phyloP scores from a whole-genome alignment of 2,113 vertebrate genomes.

The Spea multiplicata region DNA sequence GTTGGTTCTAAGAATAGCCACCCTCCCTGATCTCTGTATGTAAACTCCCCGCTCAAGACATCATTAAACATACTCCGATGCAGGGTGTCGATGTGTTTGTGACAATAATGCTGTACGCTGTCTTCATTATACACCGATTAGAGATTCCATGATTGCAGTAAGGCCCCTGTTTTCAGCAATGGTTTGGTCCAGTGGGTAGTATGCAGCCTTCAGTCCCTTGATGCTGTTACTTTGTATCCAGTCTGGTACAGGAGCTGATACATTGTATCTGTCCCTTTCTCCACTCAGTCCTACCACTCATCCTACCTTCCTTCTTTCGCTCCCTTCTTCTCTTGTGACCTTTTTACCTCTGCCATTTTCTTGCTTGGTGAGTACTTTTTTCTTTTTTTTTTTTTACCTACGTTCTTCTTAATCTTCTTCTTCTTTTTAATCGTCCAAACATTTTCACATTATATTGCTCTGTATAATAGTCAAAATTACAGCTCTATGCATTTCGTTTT shows the following conservation, averaged over 20 bases:
- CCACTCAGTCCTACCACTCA: conserved; percentile 19
- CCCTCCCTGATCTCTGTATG: neutral
- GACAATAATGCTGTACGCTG: neutral
- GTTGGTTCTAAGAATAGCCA: neutral
- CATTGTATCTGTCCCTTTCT: conserved; percentile 40
- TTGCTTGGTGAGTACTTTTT: conserved; percentile 48
- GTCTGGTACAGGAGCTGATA: conserved; percentile 39
- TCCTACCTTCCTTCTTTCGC: conserved; percentile 29
- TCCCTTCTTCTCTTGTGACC: conserved; percentile 43
- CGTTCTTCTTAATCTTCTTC: conserved; percentile 5
- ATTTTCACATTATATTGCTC: neutral
- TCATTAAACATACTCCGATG: neutral
- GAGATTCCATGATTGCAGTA: neutral
- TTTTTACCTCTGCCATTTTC: conserved; percentile 48
- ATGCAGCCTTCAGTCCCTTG: conserved; percentile 41
- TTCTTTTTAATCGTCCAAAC: conserved; percentile 2
- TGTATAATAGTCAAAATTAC: conserved; percentile 10
- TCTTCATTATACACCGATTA: neutral
- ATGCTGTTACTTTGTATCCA: conserved; percentile 48
- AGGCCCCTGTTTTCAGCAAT: neutral
- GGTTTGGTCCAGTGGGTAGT: conserved; percentile 43
- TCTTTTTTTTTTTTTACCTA: conserved; percentile 15
- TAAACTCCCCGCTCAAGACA: neutral
- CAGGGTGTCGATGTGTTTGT: neutral
- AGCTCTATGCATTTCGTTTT: conserved; percentile 6